Percentiles rank a stretch among this genome's conserved stretches.
phyloP scores from a whole-genome alignment of 2,797 vertebrate species.

The Sternarchorhynchus goeldii region DNA sequence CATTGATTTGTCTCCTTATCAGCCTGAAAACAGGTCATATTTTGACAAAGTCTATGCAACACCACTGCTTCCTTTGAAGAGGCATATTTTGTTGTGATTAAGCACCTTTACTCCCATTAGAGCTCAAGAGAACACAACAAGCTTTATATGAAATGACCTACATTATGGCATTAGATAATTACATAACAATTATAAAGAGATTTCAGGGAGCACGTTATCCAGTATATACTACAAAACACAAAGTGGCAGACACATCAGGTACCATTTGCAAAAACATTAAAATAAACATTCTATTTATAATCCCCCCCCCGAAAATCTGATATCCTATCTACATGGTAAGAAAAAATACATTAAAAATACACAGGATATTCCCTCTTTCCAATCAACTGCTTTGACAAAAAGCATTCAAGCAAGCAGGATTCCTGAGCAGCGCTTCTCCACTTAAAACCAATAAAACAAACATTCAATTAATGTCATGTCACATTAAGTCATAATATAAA shows the following conservation, averaged over 20 bases:
- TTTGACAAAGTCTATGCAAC: slow-evolving; percentile 14
- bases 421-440: slow-evolving; percentile 29
- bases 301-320: neutral
- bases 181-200: neutral
- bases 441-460: slow-evolving; percentile 1
- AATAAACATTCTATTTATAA: neutral
- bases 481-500: neutral
- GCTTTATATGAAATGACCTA: slow-evolving; percentile 11
- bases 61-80: neutral
- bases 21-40: neutral
- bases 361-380: slow-evolving; percentile 13
- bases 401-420: slow-evolving; percentile 4
- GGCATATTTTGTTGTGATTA: slow-evolving; percentile 9
- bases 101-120: slow-evolving; percentile 24
- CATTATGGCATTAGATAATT: neutral
- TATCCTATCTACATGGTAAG: neutral
- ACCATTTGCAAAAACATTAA: neutral
- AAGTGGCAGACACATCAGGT: neutral
- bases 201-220: slow-evolving; percentile 5
- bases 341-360: slow-evolving; percentile 38
- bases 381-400: slow-evolving; percentile 19
- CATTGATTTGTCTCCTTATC: neutral
- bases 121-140: neutral
- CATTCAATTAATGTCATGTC: slow-evolving; percentile 5
- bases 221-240: slow-evolving; percentile 35